Evolutionary conservation across 2,888 invertebrate genomes (phyloP).

Genomic region (Dione juno): DNA sequence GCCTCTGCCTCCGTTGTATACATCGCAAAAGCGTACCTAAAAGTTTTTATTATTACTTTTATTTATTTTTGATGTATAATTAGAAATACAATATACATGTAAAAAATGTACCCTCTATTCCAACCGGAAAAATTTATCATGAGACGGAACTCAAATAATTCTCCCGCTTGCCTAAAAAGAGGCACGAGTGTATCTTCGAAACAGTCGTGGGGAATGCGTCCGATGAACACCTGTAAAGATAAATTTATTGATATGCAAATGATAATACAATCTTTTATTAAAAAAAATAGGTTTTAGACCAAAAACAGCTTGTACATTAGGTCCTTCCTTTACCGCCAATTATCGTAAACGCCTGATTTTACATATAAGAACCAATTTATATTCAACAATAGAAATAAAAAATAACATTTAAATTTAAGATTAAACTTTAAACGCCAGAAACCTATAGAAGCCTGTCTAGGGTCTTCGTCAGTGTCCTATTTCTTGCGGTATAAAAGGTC

Average conservation of each 20-base stretch:
- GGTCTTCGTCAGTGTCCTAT: not conserved
- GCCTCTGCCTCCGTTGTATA: slow-evolving; percentile 85
- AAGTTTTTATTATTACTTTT: slow-evolving; percentile 14
- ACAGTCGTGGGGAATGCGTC: slow-evolving; percentile 86
- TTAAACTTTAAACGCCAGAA: not conserved
- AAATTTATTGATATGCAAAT: not conserved
- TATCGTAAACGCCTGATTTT: not conserved
- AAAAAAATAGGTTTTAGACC: not conserved
- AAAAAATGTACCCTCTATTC: slow-evolving; percentile 85
- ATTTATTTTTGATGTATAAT: not conserved
- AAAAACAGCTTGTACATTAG: not conserved
- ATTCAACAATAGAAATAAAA: not conserved
- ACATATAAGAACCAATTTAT: not conserved
- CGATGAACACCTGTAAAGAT: slow-evolving; percentile 80
- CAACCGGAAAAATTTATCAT: slow-evolving; percentile 90
- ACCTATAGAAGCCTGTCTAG: not conserved
- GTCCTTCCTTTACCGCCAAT: not conserved
- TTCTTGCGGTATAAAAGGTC: not conserved
- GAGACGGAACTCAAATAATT: slow-evolving; percentile 88
- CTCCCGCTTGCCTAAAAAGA: slow-evolving; percentile 82
- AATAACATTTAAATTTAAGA: slow-evolving; percentile 4
- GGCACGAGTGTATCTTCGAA: slow-evolving; percentile 87
- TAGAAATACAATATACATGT: not conserved
- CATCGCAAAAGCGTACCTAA: slow-evolving; percentile 88
- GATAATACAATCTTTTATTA: not conserved